Evolutionary conservation across 2,888 invertebrate species (phyloP).

Genomic region (Acronicta alni): DNA sequence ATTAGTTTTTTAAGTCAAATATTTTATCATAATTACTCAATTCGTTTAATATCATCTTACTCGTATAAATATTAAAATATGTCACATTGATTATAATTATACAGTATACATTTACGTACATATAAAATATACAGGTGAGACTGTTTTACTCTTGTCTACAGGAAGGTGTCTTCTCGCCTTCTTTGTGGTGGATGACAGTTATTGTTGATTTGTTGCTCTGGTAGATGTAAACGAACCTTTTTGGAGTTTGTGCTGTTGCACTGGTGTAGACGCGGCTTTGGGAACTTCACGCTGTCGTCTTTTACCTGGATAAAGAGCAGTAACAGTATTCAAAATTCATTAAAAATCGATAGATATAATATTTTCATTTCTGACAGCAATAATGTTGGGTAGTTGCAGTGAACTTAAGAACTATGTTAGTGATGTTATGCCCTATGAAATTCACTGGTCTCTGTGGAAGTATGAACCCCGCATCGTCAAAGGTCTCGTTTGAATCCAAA

Average conservation of each 20-base stretch:
- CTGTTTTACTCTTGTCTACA: constrained; percentile 64
- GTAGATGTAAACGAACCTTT: constrained; percentile 82
- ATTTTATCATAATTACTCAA: constrained; percentile 29
- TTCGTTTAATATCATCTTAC: constrained; percentile 28
- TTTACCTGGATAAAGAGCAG: constrained; percentile 67
- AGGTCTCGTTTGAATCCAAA: no score
- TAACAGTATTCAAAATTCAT: background rate
- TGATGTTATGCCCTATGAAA: no score
- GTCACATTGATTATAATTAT: constrained; percentile 52
- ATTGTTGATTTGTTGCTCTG: constrained; percentile 80
- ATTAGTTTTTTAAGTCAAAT: constrained; percentile 22
- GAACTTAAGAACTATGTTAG: no score
- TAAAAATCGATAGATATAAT: no score
- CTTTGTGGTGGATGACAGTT: constrained; percentile 74
- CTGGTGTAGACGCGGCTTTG: constrained; percentile 76
- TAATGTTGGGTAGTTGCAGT: no score
- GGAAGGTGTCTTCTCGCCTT: constrained; percentile 79
- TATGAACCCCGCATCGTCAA: no score
- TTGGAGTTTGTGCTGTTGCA: constrained; percentile 80
- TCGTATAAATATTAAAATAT: constrained; percentile 22
- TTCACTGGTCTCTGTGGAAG: no score
- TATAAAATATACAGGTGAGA: constrained; percentile 42
- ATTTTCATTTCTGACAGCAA: no score
- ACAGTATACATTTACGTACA: constrained; percentile 54
- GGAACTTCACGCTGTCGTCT: constrained; percentile 80